Percentiles rank a stretch among this genome's conserved stretches.
Evolutionary conservation across 2,113 vertebrate species (phyloP).

Genomic region (Balaenoptera acutorostrata): DNA sequence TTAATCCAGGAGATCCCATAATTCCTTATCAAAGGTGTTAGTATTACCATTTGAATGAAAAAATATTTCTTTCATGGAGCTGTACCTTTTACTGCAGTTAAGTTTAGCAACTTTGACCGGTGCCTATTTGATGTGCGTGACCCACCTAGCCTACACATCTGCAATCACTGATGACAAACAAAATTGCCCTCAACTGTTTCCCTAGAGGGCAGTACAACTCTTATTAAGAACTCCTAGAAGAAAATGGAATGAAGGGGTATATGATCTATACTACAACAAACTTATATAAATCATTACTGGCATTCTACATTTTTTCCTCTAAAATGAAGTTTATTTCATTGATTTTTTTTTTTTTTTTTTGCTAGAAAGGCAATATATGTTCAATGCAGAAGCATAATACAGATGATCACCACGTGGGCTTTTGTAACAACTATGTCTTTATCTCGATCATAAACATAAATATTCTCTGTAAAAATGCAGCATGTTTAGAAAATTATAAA

Average conservation of each 20-base stretch:
- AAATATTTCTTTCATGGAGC: neutral
- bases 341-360: neutral
- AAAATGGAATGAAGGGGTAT: neutral
- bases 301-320: neutral
- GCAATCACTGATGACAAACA: neutral
- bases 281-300: neutral
- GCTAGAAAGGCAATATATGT: neutral
- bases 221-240: neutral
- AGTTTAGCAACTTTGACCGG: neutral
- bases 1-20: neutral
- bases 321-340: neutral
- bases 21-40: neutral
- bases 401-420: neutral
- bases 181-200: neutral
- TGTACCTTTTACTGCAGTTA: neutral
- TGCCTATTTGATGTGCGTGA: neutral
- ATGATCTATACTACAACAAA: neutral
- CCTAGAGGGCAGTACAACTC: neutral
- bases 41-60: neutral
- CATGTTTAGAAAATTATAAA: conserved; percentile 6
- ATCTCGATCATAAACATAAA: neutral
- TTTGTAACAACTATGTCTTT: neutral
- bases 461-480: neutral
- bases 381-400: neutral
- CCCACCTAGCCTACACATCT: neutral